Percentiles rank a stretch among this genome's conserved stretches.
phyloP scores from a whole-genome alignment of 2,113 vertebrate genomes.

The Perccottus glenii region DNA sequence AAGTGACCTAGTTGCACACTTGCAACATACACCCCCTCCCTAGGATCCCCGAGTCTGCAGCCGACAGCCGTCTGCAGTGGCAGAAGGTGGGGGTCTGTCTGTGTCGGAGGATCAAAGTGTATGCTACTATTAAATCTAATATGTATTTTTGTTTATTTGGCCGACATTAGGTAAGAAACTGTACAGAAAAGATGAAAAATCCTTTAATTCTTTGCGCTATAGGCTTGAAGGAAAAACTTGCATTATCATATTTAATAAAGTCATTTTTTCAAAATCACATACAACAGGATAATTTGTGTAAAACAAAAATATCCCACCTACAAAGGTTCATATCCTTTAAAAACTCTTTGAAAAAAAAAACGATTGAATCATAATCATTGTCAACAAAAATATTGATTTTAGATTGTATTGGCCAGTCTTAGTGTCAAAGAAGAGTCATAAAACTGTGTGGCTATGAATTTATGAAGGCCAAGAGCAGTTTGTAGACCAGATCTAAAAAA shows the following conservation, averaged over 20 bases:
- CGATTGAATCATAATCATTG: no score
- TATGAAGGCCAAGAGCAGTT: neutral
- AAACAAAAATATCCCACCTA: no score
- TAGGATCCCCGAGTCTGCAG: constrained; percentile 45
- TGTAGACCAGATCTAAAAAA: constrained; percentile 15
- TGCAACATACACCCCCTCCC: constrained; percentile 43
- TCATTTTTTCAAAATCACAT: no score
- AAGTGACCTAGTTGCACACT: constrained; percentile 74
- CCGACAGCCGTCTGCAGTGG: constrained; percentile 36
- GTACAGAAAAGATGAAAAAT: no score
- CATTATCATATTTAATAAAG: no score
- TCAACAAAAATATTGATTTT: neutral
- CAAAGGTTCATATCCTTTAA: no score
- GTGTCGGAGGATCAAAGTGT: constrained; percentile 47
- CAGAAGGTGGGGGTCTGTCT: constrained; percentile 56
- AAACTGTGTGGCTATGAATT: neutral
- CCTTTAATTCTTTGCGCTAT: no score
- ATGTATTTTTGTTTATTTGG: no score
- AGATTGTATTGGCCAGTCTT: neutral
- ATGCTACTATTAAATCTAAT: constrained; percentile 7
- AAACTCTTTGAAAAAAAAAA: no score
- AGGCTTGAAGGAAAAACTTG: no score
- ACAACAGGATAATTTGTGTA: no score
- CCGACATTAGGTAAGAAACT: neutral
- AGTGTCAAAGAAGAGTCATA: neutral